Evolutionary conservation across 2,113 vertebrate species (phyloP).

Genomic region (Zosterops japonicus): DNA sequence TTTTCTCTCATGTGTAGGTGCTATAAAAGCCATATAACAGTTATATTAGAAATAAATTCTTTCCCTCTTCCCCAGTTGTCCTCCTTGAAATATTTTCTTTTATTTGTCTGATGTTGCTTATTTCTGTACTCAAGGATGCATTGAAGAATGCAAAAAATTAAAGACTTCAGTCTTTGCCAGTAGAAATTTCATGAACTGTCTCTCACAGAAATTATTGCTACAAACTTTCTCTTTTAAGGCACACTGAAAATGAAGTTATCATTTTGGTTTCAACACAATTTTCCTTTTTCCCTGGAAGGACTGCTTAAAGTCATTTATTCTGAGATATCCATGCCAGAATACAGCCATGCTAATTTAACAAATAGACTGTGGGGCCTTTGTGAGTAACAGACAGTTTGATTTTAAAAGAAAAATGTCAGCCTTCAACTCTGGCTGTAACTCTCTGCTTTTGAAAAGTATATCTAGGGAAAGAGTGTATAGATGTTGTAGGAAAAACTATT

Average conservation of each 20-base stretch:
- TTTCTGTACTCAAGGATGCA: not conserved
- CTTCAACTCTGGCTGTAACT: conserved; percentile 35
- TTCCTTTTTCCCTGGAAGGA: conserved; percentile 19
- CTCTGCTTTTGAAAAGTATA: conserved; percentile 10
- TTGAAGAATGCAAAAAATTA: conserved; percentile 16
- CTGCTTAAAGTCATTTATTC: conserved; percentile 1
- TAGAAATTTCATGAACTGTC: conserved; percentile 1
- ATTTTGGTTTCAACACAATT: not conserved
- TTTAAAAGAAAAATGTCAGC: conserved; percentile 17
- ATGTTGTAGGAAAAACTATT: conserved; percentile 7
- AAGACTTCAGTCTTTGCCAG: not conserved
- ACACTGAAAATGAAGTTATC: not conserved
- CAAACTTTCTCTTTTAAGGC: not conserved
- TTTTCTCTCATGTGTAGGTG: not conserved
- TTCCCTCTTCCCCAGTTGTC: not conserved
- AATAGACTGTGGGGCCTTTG: conserved; percentile 2
- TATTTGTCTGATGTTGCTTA: not conserved
- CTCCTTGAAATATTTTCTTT: not conserved
- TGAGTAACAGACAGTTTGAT: not conserved
- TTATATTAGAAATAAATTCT: not conserved
- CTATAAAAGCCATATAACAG: not conserved
- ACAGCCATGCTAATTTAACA: not conserved
- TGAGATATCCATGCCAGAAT: not conserved
- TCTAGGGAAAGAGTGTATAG: not conserved
- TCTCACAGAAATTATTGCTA: not conserved